phyloP scores from a whole-genome alignment of 2,888 invertebrate species.

The Drosophila pseudotalamancana region DNA sequence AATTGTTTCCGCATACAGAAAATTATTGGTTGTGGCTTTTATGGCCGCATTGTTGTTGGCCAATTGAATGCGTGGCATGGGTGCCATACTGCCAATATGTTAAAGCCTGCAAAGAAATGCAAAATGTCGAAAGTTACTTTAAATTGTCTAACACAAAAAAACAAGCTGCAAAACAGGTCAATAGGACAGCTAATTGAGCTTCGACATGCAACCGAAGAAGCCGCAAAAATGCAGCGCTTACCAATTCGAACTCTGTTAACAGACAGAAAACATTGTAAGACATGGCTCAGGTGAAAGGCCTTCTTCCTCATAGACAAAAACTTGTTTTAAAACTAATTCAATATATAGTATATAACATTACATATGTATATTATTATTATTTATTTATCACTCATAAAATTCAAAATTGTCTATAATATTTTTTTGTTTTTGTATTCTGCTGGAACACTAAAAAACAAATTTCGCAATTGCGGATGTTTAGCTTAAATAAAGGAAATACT shows the following conservation, averaged over 20 bases:
- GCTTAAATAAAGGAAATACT: no score
- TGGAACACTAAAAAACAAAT: no score
- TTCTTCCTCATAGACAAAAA: not conserved
- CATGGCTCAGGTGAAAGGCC: constrained; percentile 4
- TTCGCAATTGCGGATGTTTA: no score
- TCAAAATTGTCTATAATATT: no score
- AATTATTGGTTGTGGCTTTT: constrained; percentile 61
- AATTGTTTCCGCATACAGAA: constrained; percentile 74
- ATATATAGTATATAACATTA: no score
- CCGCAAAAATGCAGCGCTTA: constrained; percentile 28
- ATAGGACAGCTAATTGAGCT: constrained; percentile 45
- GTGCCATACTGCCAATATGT: constrained; percentile 71
- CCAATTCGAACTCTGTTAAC: constrained; percentile 16
- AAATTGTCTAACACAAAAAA: constrained; percentile 13
- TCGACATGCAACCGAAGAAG: constrained; percentile 48
- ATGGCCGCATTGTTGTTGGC: constrained; percentile 53
- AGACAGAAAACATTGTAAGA: not conserved
- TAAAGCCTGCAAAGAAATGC: constrained; percentile 21
- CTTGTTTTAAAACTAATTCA: no score
- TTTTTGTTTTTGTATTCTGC: no score
- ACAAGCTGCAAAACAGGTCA: constrained; percentile 50
- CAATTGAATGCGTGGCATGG: constrained; percentile 79
- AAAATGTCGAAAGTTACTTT: constrained; percentile 14
- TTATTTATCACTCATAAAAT: no score
- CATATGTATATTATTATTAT: no score